phyloP scores from a whole-genome alignment of 2,888 invertebrate genomes.

The Gastrophysa polygoni region DNA sequence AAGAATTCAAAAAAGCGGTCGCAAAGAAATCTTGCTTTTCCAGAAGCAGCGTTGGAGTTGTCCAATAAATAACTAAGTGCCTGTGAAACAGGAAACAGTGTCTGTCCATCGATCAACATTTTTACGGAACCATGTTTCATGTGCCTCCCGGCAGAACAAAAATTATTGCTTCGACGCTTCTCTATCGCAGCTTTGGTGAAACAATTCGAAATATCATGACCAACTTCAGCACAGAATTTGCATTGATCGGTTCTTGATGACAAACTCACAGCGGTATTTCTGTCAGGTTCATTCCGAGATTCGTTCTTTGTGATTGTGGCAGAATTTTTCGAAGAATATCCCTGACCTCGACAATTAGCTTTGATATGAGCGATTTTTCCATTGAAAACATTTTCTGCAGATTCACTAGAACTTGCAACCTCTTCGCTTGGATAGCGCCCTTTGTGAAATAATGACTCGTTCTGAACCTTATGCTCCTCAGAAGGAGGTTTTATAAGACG shows the following conservation, averaged over 20 bases:
- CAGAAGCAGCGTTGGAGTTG: too few species aligned
- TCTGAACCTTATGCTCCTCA: not conserved
- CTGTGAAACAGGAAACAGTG: too few species aligned
- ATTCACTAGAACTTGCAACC: not conserved
- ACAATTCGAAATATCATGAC: constrained; percentile 3
- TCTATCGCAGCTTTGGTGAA: constrained; percentile 7
- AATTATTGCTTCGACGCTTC: not conserved
- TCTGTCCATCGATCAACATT: not conserved
- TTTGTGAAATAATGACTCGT: not conserved
- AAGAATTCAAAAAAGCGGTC: not conserved
- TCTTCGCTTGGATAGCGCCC: not conserved
- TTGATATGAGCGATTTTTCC: not conserved
- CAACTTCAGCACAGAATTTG: not conserved
- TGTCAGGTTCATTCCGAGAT: not conserved
- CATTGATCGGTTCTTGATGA: not conserved
- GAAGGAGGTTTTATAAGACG: not conserved
- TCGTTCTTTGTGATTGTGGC: not conserved
- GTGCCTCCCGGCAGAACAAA: not conserved
- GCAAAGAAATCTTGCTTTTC: not conserved
- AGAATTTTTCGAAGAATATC: not conserved
- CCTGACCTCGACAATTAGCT: not conserved
- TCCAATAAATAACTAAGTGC: too few species aligned
- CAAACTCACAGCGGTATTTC: not conserved
- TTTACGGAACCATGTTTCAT: not conserved
- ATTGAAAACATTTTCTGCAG: not conserved